Percentiles rank a stretch among this genome's conserved stretches.
Evolutionary conservation across 2,888 invertebrate species (phyloP).

Genomic region (Sthenelais limicola): DNA sequence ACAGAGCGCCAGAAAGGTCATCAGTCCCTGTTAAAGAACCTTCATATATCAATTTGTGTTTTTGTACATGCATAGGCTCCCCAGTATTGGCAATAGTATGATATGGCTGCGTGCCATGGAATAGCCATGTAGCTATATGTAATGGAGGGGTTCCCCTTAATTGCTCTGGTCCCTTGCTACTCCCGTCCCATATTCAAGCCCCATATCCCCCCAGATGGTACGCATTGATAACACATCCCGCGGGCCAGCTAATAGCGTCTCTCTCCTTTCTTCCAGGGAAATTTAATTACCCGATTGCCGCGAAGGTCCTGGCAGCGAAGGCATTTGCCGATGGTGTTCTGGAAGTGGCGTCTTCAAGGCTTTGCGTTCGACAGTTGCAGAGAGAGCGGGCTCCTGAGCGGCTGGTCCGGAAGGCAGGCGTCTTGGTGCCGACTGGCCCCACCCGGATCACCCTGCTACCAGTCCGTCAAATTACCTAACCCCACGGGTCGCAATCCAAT

Average conservation of each 20-base stretch:
- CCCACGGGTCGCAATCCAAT: slow-evolving; percentile 36
- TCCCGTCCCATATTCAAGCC: neutral
- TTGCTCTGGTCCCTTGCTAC: slow-evolving; percentile 23
- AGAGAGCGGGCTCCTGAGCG: neutral
- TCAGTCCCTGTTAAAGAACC: too few relatives aligned
- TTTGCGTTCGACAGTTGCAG: neutral
- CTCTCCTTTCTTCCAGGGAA: slow-evolving; percentile 31
- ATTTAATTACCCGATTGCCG: slow-evolving; percentile 36
- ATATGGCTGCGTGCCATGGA: too few relatives aligned
- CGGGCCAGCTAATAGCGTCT: slow-evolving; percentile 26
- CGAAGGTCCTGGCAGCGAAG: slow-evolving; percentile 16
- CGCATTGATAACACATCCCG: slow-evolving; percentile 13
- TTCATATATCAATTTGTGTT: too few relatives aligned
- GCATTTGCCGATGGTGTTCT: neutral
- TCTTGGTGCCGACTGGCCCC: slow-evolving; percentile 14
- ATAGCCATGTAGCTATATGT: too few relatives aligned
- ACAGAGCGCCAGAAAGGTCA: too few relatives aligned
- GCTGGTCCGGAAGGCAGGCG: neutral
- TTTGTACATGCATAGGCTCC: too few relatives aligned
- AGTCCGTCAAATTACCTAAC: slow-evolving; percentile 37
- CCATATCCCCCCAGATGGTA: slow-evolving; percentile 20
- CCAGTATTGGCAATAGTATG: too few relatives aligned
- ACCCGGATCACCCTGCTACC: neutral
- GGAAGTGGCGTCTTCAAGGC: slow-evolving; percentile 14
- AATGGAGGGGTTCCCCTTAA: slow-evolving; percentile 13